These are phyloP conservation scores for Anisognathus igniventris DNA, from an alignment of 2,797 vertebrate species.

Conservation along the genomic window DNA sequence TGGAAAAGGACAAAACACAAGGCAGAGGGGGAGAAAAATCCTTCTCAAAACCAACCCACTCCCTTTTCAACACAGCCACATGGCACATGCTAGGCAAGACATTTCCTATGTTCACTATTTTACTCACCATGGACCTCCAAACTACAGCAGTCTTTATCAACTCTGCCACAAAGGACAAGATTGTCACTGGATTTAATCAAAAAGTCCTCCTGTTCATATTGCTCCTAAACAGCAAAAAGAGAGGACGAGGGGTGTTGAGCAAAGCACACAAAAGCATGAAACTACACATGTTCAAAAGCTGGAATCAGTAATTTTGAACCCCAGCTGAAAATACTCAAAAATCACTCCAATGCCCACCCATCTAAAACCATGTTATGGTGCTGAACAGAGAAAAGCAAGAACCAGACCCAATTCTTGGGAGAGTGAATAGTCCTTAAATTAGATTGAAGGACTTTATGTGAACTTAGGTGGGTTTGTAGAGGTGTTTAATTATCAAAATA, in stretches of 20 bases:
- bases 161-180: conserved; percentile 86
- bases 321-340: background rate
- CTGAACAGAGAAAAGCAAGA: background rate
- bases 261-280: background rate
- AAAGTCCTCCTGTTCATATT: conserved; percentile 95
- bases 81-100: background rate
- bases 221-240: conserved; percentile 78
- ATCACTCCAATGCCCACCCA: background rate
- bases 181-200: conserved; percentile 91
- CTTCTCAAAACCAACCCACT: background rate
- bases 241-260: background rate
- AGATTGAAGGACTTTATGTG: background rate
- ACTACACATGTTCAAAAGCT: background rate
- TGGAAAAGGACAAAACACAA: background rate
- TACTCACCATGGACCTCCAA: conserved; percentile 88
- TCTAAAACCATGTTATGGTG: background rate
- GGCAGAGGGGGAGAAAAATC: background rate
- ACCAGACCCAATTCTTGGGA: accelerated
- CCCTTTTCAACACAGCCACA: background rate
- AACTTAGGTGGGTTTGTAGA: background rate
- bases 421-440: accelerated
- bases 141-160: conserved; percentile 91
- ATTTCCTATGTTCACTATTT: background rate
- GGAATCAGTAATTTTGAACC: background rate
- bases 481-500: background rate